phyloP scores from a whole-genome alignment of 2,797 vertebrate species.

The Meda fulgida region DNA sequence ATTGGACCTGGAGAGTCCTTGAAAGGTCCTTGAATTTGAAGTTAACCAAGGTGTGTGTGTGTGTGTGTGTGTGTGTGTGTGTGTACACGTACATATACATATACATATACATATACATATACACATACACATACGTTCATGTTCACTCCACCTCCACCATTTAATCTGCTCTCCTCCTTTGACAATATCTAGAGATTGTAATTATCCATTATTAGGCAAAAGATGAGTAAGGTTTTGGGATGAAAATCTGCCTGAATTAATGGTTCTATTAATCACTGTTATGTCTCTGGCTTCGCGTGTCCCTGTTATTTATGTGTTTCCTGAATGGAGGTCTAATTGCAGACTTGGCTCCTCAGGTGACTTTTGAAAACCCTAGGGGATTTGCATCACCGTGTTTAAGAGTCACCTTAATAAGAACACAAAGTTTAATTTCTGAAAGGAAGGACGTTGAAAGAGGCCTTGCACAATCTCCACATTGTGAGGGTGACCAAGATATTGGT shows the following conservation, averaged over 20 bases:
- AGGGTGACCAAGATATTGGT: not conserved
- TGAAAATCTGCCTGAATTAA: slow-evolving; percentile 63
- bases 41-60: no score
- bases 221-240: slow-evolving; percentile 67
- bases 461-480: not conserved
- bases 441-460: not conserved
- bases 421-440: not conserved
- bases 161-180: slow-evolving; percentile 61
- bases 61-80: rapidly evolving
- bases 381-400: slow-evolving; percentile 25
- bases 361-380: slow-evolving; percentile 44
- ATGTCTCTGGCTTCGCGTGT: slow-evolving; percentile 59
- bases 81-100: no score
- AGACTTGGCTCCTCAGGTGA: slow-evolving; percentile 59
- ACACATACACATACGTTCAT: no score
- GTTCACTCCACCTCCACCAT: not conserved
- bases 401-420: slow-evolving; percentile 47
- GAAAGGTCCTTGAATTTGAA: no score
- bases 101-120: no score
- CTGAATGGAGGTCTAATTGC: slow-evolving; percentile 59
- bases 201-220: slow-evolving; percentile 63
- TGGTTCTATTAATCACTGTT: slow-evolving; percentile 64
- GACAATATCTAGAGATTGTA: slow-evolving; percentile 64
- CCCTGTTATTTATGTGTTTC: slow-evolving; percentile 63
- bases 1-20: no score